Evolutionary conservation across 2,113 vertebrate species (phyloP).

Genomic region (Pantherophis guttatus): DNA sequence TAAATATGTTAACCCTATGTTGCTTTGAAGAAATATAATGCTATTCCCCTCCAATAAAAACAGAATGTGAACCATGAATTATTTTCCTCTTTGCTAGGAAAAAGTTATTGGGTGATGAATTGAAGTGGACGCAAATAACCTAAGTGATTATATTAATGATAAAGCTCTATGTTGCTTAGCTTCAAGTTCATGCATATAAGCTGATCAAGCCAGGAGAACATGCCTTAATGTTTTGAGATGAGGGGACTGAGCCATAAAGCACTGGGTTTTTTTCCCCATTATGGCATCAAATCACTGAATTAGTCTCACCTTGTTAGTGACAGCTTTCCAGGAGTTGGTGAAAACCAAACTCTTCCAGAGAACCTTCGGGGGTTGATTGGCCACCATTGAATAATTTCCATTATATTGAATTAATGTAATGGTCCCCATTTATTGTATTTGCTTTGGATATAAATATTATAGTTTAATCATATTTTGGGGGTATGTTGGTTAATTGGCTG

Average conservation of each 20-base stretch:
- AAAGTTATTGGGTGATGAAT: background rate
- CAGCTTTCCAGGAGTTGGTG: background rate
- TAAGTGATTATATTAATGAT: background rate
- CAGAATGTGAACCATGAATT: background rate
- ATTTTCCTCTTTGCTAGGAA: background rate
- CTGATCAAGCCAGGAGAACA: background rate
- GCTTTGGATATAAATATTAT: background rate
- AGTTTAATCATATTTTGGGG: background rate
- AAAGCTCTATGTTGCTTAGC: background rate
- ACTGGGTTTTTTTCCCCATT: too few species aligned
- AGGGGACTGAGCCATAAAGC: background rate
- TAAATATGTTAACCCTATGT: background rate
- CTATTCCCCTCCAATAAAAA: background rate
- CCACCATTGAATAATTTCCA: background rate
- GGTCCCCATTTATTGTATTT: background rate
- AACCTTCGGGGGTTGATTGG: background rate
- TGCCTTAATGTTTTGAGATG: background rate
- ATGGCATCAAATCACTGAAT: background rate
- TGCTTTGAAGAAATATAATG: background rate
- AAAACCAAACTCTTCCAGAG: background rate
- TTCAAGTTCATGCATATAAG: background rate
- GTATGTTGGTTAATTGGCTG: background rate
- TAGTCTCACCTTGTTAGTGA: background rate
- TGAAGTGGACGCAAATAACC: background rate
- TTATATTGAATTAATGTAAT: background rate